phyloP scores from a whole-genome alignment of 1,140 invertebrate genomes.

The Cecropterus lyciades region DNA sequence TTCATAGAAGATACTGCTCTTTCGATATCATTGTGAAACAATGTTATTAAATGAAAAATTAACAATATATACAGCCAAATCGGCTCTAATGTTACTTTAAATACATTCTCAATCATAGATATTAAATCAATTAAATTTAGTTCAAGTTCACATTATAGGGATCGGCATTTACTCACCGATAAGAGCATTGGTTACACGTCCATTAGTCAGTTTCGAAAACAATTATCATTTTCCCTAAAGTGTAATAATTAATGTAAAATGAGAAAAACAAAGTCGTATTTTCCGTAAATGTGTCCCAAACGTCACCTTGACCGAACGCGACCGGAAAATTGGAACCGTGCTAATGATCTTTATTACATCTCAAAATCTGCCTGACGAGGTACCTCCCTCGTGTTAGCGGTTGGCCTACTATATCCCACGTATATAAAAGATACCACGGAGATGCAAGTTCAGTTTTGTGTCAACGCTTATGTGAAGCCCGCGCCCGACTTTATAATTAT shows the following conservation, averaged over 20 bases:
- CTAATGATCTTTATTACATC: slow-evolving; percentile 76
- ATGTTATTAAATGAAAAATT: no score
- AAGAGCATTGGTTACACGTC: slow-evolving; percentile 2
- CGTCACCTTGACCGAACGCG: slow-evolving; percentile 68
- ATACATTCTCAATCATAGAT: slow-evolving; percentile 1
- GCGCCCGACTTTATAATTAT: slow-evolving; percentile 51
- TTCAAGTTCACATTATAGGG: slow-evolving; percentile 21
- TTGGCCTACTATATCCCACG: slow-evolving; percentile 70
- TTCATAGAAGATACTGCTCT: no score
- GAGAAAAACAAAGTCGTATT: background rate
- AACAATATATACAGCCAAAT: no score
- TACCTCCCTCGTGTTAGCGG: slow-evolving; percentile 66
- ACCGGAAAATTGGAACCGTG: slow-evolving; percentile 71
- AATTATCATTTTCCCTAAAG: background rate
- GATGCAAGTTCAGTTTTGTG: slow-evolving; percentile 63
- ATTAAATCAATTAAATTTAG: slow-evolving; percentile 6
- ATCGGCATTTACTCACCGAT: slow-evolving; percentile 31
- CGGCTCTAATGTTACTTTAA: background rate
- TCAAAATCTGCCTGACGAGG: slow-evolving; percentile 67
- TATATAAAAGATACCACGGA: slow-evolving; percentile 73
- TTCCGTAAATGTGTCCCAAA: slow-evolving; percentile 28
- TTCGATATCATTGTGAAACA: no score
- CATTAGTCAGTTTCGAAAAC: background rate
- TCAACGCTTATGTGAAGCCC: slow-evolving; percentile 59
- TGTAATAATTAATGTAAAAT: background rate